Base-by-base conservation (phyloP, 2,888 invertebrate genomes). In the Synergus gifuensis region DNA sequence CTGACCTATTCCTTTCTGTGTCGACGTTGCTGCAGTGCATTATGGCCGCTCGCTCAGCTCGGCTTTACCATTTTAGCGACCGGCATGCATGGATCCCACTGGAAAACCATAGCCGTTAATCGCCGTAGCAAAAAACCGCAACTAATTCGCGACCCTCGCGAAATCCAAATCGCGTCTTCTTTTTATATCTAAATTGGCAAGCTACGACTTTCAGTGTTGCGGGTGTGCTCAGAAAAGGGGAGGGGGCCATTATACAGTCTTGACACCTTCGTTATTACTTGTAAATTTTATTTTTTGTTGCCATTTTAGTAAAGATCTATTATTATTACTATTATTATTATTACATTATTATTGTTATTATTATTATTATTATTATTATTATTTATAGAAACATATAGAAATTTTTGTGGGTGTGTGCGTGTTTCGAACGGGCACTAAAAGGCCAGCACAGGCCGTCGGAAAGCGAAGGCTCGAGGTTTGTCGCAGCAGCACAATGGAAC, bases 1-100 rank as follows among this genome's bases (percentile, higher is more conserved):
- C 89, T 91, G 91, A 90, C 91, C 91, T 91, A 91, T 91, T 91
- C 91, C 89, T 90, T 90, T 88, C 88, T 88, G 89, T 88, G 88
- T 86, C 87, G 88, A 84, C 84, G 88, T 84, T 77, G 76, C 83
- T 85, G 85, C 90, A 90, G 91, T 92, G 88, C 90, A 91, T 91
- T 91, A 91, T 91, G 90, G 90, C 90, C 88, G 89, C 90, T 91
- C 88, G 87, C 82, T 79, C 76, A 63, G 84, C 85, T 80, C 81
- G 83, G 83, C 79, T 67, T 73, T 73, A 54, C 73, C 54, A 54
- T 73, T 54, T 73, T 54, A 78, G 83, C 83, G 79, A 80, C 66
- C 83, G 84, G 79, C 84, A 79, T 81, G 73, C 80, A 82, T 76
- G 79, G 79, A 81, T 84, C 80, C 67, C 82, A 80, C 54, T 78